phyloP scores from a whole-genome alignment of 64 coral and sea anemone genomes.

The Catalaphyllia jardinei region DNA sequence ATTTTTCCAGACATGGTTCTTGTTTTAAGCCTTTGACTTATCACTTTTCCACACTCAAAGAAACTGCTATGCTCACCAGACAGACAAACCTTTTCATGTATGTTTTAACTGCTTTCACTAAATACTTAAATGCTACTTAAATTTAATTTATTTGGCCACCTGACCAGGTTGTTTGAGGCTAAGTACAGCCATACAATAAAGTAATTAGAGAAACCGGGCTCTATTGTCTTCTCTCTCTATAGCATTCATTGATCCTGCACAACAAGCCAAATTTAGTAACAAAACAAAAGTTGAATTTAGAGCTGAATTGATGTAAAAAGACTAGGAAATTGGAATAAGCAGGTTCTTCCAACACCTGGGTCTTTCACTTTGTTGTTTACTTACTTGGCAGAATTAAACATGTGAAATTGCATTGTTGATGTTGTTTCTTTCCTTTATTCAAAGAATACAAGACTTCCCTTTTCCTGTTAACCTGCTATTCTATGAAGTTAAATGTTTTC shows the following conservation, averaged over 20 bases:
- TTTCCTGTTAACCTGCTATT: neutral
- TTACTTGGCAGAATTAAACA: neutral
- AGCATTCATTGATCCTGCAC: neutral
- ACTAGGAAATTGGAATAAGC: slow-evolving; percentile 1
- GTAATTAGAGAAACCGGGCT: neutral
- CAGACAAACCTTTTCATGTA: too few relatives aligned
- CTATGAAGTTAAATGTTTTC: neutral
- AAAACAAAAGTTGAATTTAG: neutral
- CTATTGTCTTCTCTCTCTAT: neutral
- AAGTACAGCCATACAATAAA: neutral
- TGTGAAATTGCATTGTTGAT: neutral
- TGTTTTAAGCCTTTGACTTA: too few relatives aligned
- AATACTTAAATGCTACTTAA: too few relatives aligned
- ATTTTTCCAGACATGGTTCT: too few relatives aligned
- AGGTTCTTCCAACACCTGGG: slow-evolving; percentile 2
- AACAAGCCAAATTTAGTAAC: neutral
- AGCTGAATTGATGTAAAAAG: neutral
- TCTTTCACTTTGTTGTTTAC: neutral
- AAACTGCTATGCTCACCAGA: too few relatives aligned
- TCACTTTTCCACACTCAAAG: too few relatives aligned
- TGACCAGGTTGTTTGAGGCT: neutral
- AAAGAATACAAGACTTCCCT: neutral
- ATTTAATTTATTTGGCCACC: too few relatives aligned
- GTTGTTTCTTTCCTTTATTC: neutral
- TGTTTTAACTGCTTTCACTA: too few relatives aligned